Base-by-base conservation (phyloP, 2,113 vertebrate species). In the Tachuris rubrigastra region DNA sequence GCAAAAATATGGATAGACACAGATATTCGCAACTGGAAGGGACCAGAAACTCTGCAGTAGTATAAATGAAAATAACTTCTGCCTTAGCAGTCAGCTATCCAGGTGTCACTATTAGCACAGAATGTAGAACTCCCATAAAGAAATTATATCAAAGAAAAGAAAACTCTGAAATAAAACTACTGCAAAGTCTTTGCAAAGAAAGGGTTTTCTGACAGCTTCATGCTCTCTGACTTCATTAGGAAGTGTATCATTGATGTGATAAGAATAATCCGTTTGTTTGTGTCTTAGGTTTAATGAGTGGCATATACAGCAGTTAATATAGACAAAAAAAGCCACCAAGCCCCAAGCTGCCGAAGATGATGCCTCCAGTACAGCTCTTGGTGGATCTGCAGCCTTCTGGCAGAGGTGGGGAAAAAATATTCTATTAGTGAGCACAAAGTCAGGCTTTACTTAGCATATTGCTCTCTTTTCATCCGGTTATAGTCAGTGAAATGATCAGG, bases 191-290 rank as follows among this genome's bases (percentile, higher is more conserved):
- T 87, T 52, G 24, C 8, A 56, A 78, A 75, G 10, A 71, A 67
- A 49, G 5, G 8, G 4, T 28, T 76, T 95, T 77, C 41, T 76
- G 46, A 31, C n/a, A 80, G 82, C 41, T 76, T 53, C 5, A 6
- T 0, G 1, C 17, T 74, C 47, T 88, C n/a, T 69, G 37, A 4
- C 28, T 95, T 76, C 46, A 39, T 90, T 90, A 53, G 22, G 31
- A 20, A 69, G 21, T n/a, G 4, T 50, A 56, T 83, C 87, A 68
- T 44, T 91, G 19, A 9, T 47, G 13, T 65, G 52, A 83, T 53
- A 91, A 47, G 6, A 94, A 85, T 79, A 85, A 83, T 49, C 52
- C 85, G 55, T 65, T 78, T 82, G n/a, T 65, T 94, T 83, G 13
- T 21, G 65, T 60, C 30, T 55, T 73, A 39, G 16, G 2, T 77